Percentiles rank a stretch among this genome's conserved stretches.
Conservation (phyloP, 2,797 vertebrate species). For the Melanogrammus aeglefinus region DNA sequence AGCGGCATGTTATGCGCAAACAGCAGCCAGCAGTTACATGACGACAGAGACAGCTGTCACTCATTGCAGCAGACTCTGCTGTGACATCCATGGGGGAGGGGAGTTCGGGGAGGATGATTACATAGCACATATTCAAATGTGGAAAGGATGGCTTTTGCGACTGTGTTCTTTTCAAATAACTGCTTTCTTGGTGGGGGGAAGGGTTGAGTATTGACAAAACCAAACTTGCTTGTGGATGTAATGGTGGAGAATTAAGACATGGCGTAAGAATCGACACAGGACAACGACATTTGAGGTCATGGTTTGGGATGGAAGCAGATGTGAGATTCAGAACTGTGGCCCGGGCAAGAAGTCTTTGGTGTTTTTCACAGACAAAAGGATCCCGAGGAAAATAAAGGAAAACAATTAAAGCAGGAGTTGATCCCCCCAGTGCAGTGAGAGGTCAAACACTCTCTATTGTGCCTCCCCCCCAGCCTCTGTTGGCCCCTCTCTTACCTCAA, state of each 20-base stretch:
- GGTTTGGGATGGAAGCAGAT: background rate
- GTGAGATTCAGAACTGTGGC: background rate
- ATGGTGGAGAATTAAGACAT: background rate
- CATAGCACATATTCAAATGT: too few species aligned
- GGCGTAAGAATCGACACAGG: background rate
- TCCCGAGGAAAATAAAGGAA: slow-evolving; percentile 17
- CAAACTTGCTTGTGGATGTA: background rate
- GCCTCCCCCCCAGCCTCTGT: slow-evolving; percentile 51
- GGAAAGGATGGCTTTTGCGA: background rate
- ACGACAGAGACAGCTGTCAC: slow-evolving; percentile 61
- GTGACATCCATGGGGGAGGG: slow-evolving; percentile 30
- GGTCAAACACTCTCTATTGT: slow-evolving; percentile 54
- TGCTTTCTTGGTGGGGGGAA: background rate
- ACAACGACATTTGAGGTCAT: background rate
- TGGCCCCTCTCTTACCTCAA: slow-evolving; percentile 22
- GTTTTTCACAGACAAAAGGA: background rate
- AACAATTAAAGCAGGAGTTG: slow-evolving; percentile 57
- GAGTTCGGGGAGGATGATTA: background rate
- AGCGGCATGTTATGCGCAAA: slow-evolving; percentile 44
- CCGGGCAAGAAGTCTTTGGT: background rate
- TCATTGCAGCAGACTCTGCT: slow-evolving; percentile 42
- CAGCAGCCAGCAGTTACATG: slow-evolving; percentile 35
- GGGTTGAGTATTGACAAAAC: background rate
- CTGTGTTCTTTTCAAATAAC: background rate
- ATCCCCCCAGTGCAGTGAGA: slow-evolving; percentile 15